Base-by-base conservation (phyloP, 1,140 invertebrate genomes). In the Odontomachus brunneus region DNA sequence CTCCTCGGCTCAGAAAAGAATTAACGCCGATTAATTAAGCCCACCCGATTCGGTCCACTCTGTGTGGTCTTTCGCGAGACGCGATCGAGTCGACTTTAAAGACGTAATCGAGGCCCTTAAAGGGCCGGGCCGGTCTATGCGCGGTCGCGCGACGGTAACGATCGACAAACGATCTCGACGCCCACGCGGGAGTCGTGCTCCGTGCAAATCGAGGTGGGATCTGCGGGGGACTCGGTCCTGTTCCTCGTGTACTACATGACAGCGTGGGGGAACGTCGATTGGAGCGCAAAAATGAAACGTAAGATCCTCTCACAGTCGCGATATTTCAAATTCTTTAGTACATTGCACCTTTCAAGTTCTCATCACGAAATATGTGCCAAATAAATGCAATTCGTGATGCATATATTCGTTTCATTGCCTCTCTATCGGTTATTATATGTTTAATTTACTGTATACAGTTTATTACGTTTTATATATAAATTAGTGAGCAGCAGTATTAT, bases 21-120 rank as follows among this genome's bases (percentile, higher is more conserved):
- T 87, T 82, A 88, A 87, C 72, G 53, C 53, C 76, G 86, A 84
- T 84, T 88, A 88, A 88, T 88, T 88, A 87, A 88, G 48, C 44
- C 76, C 76, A 67, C 66, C 75, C 55, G 75, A 84, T 82, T 84
- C 59, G 71, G 66, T 38, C 38, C 85, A 48, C 26, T 33, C 63
- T 84, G 86, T 88, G 86, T 88, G 86, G 86, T 87, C 86, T 4
- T 11, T 24, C 19, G 7, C 48, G 51, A 55, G 38, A 49, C 1
- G 78, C 63, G 66, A 86, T 33, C 26, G 44, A 67, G 62, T 51
- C 17, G 33, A 59, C 24, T 14, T 71, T 71, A 80, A 67, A 24
- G 62, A 63, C 22, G 38, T 22, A 73, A 53, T 72, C 55, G 55
- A 69, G n/a, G 72, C 69, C 57, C 69, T 60, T 80, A 85, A 86